Evolutionary conservation across 2,888 invertebrate species (phyloP), one percentile per base, ranked within the genome.

Genomic region (Lutraria lutraria): DNA sequence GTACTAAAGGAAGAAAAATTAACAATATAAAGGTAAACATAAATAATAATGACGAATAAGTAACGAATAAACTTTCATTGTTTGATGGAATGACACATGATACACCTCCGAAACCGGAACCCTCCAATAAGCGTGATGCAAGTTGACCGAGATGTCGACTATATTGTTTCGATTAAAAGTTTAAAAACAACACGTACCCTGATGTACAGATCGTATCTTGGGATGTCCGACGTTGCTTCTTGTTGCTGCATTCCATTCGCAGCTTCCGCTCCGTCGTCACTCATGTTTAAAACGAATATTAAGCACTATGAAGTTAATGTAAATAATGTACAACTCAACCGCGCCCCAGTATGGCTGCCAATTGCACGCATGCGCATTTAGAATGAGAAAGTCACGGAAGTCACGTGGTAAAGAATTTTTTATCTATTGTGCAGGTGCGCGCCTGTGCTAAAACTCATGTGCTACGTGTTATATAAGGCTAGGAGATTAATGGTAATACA

Each of bases 261-360:
- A 81, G 79, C 90, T 34, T 91, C 91, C 76, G 81, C 54, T 63
- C 86, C 86, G 16, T 89, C 89, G 16, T 91, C 92, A 86, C 92
- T 92, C 92, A 92, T 92, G 21, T 29, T 92, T 83, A 43, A 83
- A 81, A 43, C 76, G 8, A n/a, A 82, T 13, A 25, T 2, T 31
- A 31, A 25, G 60, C 16, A 68, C 80, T 76, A 82, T 52, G 25
- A 68, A 43, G 21, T 12, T n/a, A 76, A 19, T n/a, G 16, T 31
- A 52, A 25, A 72, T 31, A 63, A 25, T 29, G 43, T 6, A 31
- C 16, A 56, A n/a, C 16, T 68, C 52, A 86, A 80, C 92, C 92
- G 91, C 92, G 92, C 92, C 92, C 92, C 90, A 63, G 76, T 85
- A 92, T 92, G 92, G 92, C 89, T 60, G 90, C 83, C 86, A 76